Evolutionary conservation across 2,888 invertebrate genomes (phyloP).

Genomic region (Orthosia incerta): DNA sequence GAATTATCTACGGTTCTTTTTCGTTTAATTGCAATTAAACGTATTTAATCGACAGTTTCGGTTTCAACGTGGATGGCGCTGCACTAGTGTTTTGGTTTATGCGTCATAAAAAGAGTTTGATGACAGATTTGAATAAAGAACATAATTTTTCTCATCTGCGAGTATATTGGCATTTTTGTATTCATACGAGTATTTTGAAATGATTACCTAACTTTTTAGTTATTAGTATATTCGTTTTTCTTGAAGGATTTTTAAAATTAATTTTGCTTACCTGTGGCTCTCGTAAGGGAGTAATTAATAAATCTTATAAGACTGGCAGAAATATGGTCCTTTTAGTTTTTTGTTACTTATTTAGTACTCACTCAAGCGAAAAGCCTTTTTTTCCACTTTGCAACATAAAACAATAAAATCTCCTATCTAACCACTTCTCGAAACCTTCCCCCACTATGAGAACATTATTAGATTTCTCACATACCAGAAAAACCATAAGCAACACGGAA

Average conservation of each 20-base stretch:
- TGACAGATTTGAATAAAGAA: slow-evolving; percentile 9
- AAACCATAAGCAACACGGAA: slow-evolving; percentile 65
- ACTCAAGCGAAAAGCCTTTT: not conserved
- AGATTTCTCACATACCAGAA: slow-evolving; percentile 55
- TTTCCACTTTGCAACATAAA: not conserved
- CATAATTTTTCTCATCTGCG: not conserved
- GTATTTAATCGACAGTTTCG: slow-evolving; percentile 67
- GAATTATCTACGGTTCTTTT: slow-evolving; percentile 74
- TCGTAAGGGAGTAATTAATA: not conserved
- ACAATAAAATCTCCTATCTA: slow-evolving; percentile 3
- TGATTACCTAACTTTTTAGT: not conserved
- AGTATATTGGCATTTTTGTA: not conserved
- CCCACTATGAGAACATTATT: slow-evolving; percentile 44
- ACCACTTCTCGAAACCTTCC: slow-evolving; percentile 1
- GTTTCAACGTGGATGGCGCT: slow-evolving; percentile 49
- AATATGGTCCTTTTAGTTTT: not conserved
- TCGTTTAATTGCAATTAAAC: slow-evolving; percentile 70
- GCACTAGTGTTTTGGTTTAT: slow-evolving; percentile 50
- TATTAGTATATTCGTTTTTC: not conserved
- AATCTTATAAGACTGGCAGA: not conserved
- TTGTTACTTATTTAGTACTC: no score
- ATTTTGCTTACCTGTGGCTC: not conserved
- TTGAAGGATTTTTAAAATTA: not conserved
- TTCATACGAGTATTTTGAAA: slow-evolving; percentile 21
- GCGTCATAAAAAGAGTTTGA: not conserved